phyloP scores from a whole-genome alignment of 1,140 invertebrate species.

The Cotesia typhae region DNA sequence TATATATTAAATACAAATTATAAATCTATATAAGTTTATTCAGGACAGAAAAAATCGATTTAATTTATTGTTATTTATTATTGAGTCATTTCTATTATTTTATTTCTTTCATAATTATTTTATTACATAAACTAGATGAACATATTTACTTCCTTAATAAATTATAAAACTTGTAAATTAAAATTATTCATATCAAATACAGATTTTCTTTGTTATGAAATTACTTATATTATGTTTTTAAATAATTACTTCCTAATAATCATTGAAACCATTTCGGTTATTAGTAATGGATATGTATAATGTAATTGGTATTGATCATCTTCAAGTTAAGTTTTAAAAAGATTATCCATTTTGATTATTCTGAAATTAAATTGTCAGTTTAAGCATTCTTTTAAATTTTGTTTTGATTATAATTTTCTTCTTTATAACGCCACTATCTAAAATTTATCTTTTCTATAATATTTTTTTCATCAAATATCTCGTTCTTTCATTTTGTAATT shows the following conservation, averaged over 20 bases:
- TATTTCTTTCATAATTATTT: not conserved
- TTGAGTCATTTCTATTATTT: not conserved
- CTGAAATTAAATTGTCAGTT: no score
- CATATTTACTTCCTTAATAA: not conserved
- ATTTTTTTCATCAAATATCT: no score
- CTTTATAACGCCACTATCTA: no score
- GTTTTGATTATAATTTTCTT: no score
- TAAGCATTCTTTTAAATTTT: no score
- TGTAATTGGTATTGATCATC: not conserved
- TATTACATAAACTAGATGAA: not conserved
- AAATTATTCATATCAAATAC: not conserved
- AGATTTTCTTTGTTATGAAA: not conserved
- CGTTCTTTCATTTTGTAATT: no score
- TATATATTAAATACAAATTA: no score
- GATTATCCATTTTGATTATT: no score
- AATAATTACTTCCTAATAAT: constrained; percentile 13
- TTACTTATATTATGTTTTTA: not conserved
- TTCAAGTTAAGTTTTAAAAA: no score
- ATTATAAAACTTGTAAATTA: not conserved
- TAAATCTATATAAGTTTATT: no score
- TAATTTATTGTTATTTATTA: constrained; percentile 4
- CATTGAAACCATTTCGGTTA: constrained; percentile 1
- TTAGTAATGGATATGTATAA: not conserved
- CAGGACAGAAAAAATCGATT: no score
- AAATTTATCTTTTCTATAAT: no score